Base-by-base conservation (phyloP, 2,797 vertebrate species). In the Thunnus albacares region DNA sequence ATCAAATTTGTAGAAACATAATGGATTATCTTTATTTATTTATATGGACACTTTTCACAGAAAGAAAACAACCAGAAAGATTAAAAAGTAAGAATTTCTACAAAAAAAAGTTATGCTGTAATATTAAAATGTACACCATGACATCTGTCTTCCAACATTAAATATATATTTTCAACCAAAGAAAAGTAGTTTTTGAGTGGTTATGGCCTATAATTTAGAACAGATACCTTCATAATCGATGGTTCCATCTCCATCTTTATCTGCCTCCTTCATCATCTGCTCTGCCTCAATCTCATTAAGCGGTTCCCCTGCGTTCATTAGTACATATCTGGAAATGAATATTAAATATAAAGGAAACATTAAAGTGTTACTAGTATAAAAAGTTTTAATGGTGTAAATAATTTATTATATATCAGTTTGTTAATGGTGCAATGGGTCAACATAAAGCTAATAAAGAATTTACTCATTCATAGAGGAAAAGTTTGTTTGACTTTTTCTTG, bases 241-340 rank as follows among this genome's bases (percentile, higher is more conserved):
- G 60, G 94, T 95, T 84, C 92, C 84, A 5, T 94, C 93, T 30
- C 94, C 81, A 0, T 95, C 94, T 87, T 94, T 92, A 82, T 95
- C 92, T 0, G 93, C 93, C 81, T 95, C 93, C 79, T 95, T 95
- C 93, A 94, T 95, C 93, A 95, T 96, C 85, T 93, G 89, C 71
- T 95, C 94, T 0, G 94, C 94, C 75, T 96, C 94, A 0, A 84
- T 80, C 72, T 95, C 91, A 2, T 87, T 92, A 4, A 95, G 90
- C 8, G 94, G 93, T 66, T 95, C 92, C 0, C 94, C 93, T 0
- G 90, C 92, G 0, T 93, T 95, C 90, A 77, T 94, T 71, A 96
- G 81, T 11, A 95, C 91, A 0, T 93, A 94, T 73, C 94, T 95
- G 71, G 12, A 77, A 77, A 72, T 15, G 0, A 1, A 51, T 45